phyloP scores from a whole-genome alignment of 2,113 vertebrate species.

The Charina bottae region DNA sequence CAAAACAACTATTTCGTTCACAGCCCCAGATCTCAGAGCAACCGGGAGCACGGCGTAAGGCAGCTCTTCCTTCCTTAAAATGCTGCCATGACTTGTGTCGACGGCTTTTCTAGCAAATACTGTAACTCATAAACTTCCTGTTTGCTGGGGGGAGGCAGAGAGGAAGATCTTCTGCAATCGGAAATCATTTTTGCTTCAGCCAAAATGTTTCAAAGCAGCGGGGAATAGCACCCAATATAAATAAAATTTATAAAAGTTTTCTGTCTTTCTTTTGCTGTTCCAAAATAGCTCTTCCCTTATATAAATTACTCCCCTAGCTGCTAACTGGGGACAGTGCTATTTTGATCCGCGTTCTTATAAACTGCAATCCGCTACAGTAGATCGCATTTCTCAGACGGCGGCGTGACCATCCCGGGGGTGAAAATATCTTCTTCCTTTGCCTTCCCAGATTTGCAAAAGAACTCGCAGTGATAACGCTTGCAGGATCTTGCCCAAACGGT shows the following conservation, averaged over 20 bases:
- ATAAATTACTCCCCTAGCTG: slow-evolving; percentile 15
- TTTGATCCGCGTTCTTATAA: slow-evolving; percentile 2
- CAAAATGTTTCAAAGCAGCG: slow-evolving; percentile 17
- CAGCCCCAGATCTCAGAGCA: background rate
- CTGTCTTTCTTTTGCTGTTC: background rate
- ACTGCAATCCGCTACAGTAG: slow-evolving; percentile 6
- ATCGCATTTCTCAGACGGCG: background rate
- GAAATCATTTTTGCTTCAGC: background rate
- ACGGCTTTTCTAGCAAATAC: background rate
- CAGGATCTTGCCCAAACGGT: background rate
- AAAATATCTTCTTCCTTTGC: background rate
- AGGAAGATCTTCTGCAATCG: background rate
- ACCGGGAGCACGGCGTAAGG: background rate
- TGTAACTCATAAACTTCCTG: slow-evolving; percentile 45
- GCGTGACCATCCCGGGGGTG: slow-evolving; percentile 30
- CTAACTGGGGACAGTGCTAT: background rate
- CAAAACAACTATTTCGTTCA: background rate
- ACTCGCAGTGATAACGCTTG: slow-evolving; percentile 12
- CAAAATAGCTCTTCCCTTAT: slow-evolving; percentile 15
- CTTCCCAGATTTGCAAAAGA: slow-evolving; percentile 14
- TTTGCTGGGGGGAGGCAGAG: rapidly evolving
- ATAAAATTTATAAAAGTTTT: background rate
- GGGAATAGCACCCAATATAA: background rate
- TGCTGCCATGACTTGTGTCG: background rate
- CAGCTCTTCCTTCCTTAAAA: background rate